Evolutionary conservation across 2,888 invertebrate species (phyloP), one percentile per base, ranked within the genome.

Genomic region (Cabera pusaria): DNA sequence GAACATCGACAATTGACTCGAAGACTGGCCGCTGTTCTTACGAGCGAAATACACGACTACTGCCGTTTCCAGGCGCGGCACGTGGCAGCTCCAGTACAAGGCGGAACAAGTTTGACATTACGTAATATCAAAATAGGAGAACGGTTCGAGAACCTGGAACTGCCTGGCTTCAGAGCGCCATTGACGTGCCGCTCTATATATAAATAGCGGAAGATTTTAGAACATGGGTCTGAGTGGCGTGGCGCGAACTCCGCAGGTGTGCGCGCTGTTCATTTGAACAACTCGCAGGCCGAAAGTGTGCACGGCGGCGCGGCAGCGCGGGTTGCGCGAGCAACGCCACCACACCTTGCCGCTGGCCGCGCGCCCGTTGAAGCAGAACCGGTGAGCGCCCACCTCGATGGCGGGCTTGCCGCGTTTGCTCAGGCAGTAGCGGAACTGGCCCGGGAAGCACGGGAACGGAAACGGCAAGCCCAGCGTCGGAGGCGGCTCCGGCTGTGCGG

Each of bases 261-360:
- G 87, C 1, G 87, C 82, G 55, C 87, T 88, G 60, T 88, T 89
- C 86, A 88, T 87, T 52, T 88, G 87, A 28, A 88, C 88, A 25
- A 88, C 87, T 27, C 87, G 75, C 32, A 87, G 55, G 1, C 88
- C 88, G 53, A 88, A 87, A 5, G 88, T 88, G 61, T 88, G 88
- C 4, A 88, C 87, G 6, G 88, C 88, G 29, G 88, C 88, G 10
- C 88, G 72, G 53, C 88, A 88, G 16, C 88, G 83, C 0, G 88
- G 88, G 59, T 88, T 88, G 19, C 88, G 71, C 26, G 87, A 87
- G 53, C 88, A 88, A 0, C 88, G 76, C 88, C 88, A 88, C 88
- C 88, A 87, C 16, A 88, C 87, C 59, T 88, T 88, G 37, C 87
- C 88, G 47, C 87, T 86, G 11, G 87, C 88, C 2, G 88, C 87